A percentile compares a stretch with the other conserved stretches of the same genome.
Conservation (phyloP, 2,888 invertebrate genomes). For the Heteromyza rotundicornis region DNA sequence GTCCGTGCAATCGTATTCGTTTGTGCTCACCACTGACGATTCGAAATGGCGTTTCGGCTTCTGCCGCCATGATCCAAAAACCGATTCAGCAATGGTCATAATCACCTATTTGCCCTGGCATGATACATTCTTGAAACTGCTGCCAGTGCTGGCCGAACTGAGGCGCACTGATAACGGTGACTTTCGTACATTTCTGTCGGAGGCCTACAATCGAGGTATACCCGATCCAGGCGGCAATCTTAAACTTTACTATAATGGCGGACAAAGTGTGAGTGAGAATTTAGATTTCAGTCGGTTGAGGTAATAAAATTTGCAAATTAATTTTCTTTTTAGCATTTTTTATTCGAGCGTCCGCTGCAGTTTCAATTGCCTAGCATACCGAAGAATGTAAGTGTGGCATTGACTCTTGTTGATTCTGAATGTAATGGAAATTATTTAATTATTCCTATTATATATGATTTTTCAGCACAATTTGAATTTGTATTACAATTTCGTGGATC, state of each 20-base stretch:
- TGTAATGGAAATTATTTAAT: not conserved
- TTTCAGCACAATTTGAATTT: constrained; percentile 93
- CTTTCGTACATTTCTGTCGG: constrained; percentile 67
- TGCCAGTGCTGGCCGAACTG: constrained; percentile 57
- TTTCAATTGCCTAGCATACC: constrained; percentile 92
- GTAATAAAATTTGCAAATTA: not conserved
- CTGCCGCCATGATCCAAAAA: constrained; percentile 92
- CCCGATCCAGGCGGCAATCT: constrained; percentile 74
- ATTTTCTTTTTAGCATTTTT: constrained; percentile 72
- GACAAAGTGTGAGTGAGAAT: constrained; percentile 65
- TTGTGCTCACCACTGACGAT: constrained; percentile 92
- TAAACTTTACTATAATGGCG: constrained; percentile 68
- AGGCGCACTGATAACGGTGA: constrained; percentile 49
- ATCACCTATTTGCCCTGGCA: constrained; percentile 95
- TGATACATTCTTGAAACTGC: constrained; percentile 78
- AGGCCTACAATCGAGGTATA: constrained; percentile 72
- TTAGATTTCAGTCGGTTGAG: too few relatives aligned
- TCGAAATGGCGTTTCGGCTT: constrained; percentile 98
- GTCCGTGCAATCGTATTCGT: constrained; percentile 93
- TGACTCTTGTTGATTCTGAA: too few relatives aligned
- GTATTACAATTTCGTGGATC: constrained; percentile 96
- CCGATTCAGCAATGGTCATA: constrained; percentile 82
- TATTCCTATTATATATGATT: constrained; percentile 8
- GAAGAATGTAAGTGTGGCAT: constrained; percentile 83
- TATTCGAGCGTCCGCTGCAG: constrained; percentile 78